Evolutionary conservation across 2,888 invertebrate genomes (phyloP).

Genomic region (Hirtodrosophila alboralis): DNA sequence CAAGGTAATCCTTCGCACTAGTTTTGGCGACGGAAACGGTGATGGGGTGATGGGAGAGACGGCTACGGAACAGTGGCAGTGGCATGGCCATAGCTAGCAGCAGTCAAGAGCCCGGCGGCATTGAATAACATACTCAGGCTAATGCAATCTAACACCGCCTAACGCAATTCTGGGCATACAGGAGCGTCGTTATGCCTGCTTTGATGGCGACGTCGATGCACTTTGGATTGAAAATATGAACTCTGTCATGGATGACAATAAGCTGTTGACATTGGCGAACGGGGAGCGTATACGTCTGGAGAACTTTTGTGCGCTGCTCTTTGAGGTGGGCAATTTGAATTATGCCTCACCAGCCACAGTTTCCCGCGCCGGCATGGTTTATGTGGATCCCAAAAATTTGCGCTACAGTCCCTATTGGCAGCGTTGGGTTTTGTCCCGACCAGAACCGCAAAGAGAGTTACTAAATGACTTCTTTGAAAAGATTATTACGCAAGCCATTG

Average conservation of each 20-base stretch:
- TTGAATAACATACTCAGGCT: conserved; percentile 76
- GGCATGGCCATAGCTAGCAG: too few species aligned
- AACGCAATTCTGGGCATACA: conserved; percentile 71
- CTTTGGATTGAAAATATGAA: conserved; percentile 99
- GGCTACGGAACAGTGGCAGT: not conserved
- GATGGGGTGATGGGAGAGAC: too few species aligned
- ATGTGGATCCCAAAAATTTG: conserved; percentile 95
- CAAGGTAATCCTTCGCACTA: conserved; percentile 41
- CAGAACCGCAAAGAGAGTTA: conserved; percentile 85
- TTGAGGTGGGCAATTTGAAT: conserved; percentile 95
- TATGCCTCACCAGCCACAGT: conserved; percentile 97
- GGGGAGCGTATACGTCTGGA: conserved; percentile 94
- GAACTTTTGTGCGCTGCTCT: conserved; percentile 92
- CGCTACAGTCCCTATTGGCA: conserved; percentile 95
- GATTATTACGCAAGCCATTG: conserved; percentile 89
- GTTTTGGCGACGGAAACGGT: not conserved
- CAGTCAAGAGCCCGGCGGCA: conserved; percentile 30
- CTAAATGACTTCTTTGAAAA: conserved; percentile 88
- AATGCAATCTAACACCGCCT: conserved; percentile 69
- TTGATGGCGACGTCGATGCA: conserved; percentile 97
- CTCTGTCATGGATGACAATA: conserved; percentile 98
- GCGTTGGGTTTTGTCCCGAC: conserved; percentile 89
- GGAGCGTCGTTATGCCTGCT: conserved; percentile 93
- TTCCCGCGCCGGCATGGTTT: conserved; percentile 97
- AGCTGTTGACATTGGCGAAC: conserved; percentile 94